Evolutionary conservation across 2,888 invertebrate genomes (phyloP), one percentile per base, ranked within the genome.

Genomic region (Notodonta dromedarius): DNA sequence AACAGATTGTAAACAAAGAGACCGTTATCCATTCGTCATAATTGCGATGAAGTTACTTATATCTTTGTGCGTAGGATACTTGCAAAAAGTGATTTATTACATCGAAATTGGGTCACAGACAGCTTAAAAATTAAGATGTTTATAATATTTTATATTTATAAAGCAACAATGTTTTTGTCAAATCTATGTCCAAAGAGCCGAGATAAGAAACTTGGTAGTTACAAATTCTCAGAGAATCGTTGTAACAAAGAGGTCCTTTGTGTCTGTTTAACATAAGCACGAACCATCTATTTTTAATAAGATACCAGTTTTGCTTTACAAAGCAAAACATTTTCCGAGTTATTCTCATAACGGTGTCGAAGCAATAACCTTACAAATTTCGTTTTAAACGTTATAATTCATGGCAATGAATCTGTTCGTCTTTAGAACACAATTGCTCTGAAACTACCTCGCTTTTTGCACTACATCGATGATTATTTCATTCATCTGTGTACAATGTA

Each of bases 401-500:
- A 52, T 13, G 52, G 32, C 13, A 35, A 52, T 32, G 52, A 52
- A 32, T 32, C 32, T 5, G 52, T 32, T 52, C 52, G 52, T 55
- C 6, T 55, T 40, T 6, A n/a, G 40, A 55, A 55, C 39, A 12
- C 40, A 55, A 55, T 55, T 16, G 55, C 40, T 40, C 16, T 40
- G 55, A 55, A 55, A 55, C 40, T 55, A 50, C 35, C 39, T 50
- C 56, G 44, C 9, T 57, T 61, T 67, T 61, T 65, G 60, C 51
- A 56, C 35, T 59, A 58, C 56, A 54, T 56, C 57, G 52, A 48
- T 59, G 64, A 64, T 70, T 68, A 69, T 77, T 75, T 62, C 70
- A 76, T 77, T 72, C 71, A 70, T 73, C 74, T 72, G 71, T 66
- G 69, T 67, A 66, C 62, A 11, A 64, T 66, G 74, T 81, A 77